Conservation (phyloP, 2,888 invertebrate genomes). For the Dryomyza anilis region DNA sequence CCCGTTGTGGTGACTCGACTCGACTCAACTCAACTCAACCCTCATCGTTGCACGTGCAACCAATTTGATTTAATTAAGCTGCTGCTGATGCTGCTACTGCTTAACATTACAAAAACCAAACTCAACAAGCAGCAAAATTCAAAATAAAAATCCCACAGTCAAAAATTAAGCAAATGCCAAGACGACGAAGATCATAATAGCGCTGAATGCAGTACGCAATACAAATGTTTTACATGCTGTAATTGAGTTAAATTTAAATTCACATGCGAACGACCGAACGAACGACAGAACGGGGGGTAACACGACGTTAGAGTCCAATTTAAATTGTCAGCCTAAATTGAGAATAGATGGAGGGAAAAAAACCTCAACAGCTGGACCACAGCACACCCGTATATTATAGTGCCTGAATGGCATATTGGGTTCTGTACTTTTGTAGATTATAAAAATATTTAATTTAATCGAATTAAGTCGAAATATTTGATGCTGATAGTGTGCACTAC, state of each 20-base stretch:
- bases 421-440: no score
- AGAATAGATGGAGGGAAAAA: background rate
- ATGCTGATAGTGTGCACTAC: background rate
- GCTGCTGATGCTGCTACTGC: background rate
- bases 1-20: no score
- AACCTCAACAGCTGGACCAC: background rate
- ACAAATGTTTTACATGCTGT: background rate
- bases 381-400: background rate
- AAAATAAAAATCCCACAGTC: background rate
- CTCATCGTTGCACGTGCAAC: conserved; percentile 50
- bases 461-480: background rate
- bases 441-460: no score
- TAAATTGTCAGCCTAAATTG: background rate
- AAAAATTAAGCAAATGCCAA: conserved; percentile 2
- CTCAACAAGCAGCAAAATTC: background rate
- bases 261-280: background rate
- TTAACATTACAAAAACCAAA: background rate
- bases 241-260: background rate
- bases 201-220: no score
- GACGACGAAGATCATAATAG: no score
- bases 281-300: background rate
- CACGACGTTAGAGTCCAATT: conserved; percentile 9
- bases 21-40: no score
- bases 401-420: background rate
- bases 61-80: conserved; percentile 52